Percentiles rank a stretch among this genome's conserved stretches.
These are phyloP conservation scores for Patella depressa DNA, from an alignment of 2,888 invertebrate species.

Conservation along the genomic window DNA sequence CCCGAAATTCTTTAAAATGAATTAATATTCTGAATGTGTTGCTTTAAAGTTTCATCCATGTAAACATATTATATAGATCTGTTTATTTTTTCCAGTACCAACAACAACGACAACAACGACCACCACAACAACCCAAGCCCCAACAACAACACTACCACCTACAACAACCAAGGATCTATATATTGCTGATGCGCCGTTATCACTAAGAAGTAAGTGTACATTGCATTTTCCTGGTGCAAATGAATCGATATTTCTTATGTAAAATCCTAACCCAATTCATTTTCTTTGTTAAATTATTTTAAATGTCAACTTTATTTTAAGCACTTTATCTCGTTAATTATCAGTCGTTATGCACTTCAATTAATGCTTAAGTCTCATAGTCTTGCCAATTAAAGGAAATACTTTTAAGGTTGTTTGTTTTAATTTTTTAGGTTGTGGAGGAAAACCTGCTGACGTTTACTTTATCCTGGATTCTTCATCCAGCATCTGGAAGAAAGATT, in stretches of 20 bases:
- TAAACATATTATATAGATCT: too few relatives aligned
- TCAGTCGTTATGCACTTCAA: too few relatives aligned
- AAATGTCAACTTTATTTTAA: too few relatives aligned
- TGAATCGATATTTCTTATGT: background rate
- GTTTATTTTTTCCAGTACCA: constrained; percentile 9
- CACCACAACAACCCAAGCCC: constrained; percentile 8
- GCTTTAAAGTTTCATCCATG: too few relatives aligned
- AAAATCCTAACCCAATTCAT: too few relatives aligned
- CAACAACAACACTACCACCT: background rate
- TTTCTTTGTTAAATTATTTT: too few relatives aligned
- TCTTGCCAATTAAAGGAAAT: too few relatives aligned
- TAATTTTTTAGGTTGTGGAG: constrained; percentile 44
- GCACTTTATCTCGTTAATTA: too few relatives aligned
- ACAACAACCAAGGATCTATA: constrained; percentile 12
- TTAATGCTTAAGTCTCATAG: too few relatives aligned
- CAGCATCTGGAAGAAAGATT: constrained; percentile 56
- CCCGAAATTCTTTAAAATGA: too few relatives aligned
- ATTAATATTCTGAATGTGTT: too few relatives aligned
- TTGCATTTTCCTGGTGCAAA: background rate
- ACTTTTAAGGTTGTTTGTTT: too few relatives aligned
- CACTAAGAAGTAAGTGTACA: background rate
- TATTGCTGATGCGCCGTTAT: background rate
- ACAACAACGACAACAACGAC: constrained; percentile 27
- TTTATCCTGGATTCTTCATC: constrained; percentile 53
- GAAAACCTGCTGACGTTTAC: constrained; percentile 52